A percentile compares a stretch with the other conserved stretches of the same genome.
phyloP scores from a whole-genome alignment of 2,888 invertebrate species.

The Amblyteles armatorius region DNA sequence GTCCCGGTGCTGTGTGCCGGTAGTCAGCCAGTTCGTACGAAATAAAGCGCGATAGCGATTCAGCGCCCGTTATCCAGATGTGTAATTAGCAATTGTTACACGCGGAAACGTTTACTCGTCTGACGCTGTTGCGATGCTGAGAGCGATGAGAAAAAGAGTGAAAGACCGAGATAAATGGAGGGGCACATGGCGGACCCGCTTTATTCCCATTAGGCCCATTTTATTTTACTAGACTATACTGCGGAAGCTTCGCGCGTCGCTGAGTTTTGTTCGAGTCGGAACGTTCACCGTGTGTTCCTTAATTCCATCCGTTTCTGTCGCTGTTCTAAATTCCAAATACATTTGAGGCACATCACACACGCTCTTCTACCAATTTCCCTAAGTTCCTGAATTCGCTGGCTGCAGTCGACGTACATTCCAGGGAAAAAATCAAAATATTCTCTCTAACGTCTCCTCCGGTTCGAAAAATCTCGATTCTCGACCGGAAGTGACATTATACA shows the following conservation, averaged over 20 bases:
- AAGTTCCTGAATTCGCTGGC: no score
- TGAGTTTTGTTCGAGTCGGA: slow-evolving; percentile 44
- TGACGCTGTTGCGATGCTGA: not conserved
- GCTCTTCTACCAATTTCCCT: no score
- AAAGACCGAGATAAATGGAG: slow-evolving; percentile 26
- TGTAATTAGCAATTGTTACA: slow-evolving; percentile 71
- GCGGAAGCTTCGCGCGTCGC: no score
- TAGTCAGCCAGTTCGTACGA: slow-evolving; percentile 9
- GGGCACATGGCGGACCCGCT: slow-evolving; percentile 25
- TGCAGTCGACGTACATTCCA: no score
- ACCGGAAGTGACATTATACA: no score
- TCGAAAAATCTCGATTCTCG: no score
- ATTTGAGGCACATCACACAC: no score
- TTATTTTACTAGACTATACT: slow-evolving; percentile 30
- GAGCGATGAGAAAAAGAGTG: slow-evolving; percentile 19
- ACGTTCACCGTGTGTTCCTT: no score
- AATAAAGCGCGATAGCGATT: slow-evolving; percentile 58
- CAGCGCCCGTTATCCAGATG: slow-evolving; percentile 56
- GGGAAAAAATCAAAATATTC: no score
- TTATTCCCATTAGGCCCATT: slow-evolving; percentile 58
- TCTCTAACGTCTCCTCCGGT: no score
- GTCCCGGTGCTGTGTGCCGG: not conserved
- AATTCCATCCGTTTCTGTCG: no score
- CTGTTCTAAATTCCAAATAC: no score
- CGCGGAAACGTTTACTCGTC: slow-evolving; percentile 64